Conservation (phyloP, 2,888 invertebrate species). For the Idaea biselata region DNA sequence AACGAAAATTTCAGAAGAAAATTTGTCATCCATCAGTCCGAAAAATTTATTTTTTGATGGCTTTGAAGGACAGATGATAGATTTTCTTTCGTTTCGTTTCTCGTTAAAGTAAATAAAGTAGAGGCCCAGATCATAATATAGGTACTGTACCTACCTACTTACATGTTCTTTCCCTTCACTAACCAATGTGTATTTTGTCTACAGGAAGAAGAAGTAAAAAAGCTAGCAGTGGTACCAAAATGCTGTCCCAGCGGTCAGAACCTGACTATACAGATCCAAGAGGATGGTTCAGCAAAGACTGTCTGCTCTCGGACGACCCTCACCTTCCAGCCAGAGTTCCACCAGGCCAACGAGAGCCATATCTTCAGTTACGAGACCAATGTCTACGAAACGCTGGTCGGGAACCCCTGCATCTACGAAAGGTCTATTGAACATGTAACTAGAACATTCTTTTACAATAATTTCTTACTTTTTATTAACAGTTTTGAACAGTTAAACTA, state of each 20-base stretch:
- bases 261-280: slow-evolving; percentile 47
- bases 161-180: too few species aligned
- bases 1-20: too few species aligned
- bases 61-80: too few species aligned
- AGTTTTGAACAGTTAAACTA: not conserved
- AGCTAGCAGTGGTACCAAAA: slow-evolving; percentile 72
- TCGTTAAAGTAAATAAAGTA: too few species aligned
- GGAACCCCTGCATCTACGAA: slow-evolving; percentile 78
- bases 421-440: slow-evolving; percentile 59
- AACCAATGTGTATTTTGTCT: slow-evolving; percentile 18
- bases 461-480: not conserved
- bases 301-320: slow-evolving; percentile 56
- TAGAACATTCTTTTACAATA: slow-evolving; percentile 18
- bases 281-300: slow-evolving; percentile 52
- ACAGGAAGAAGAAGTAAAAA: slow-evolving; percentile 53
- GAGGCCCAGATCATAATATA: too few species aligned
- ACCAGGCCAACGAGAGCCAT: slow-evolving; percentile 73
- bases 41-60: too few species aligned
- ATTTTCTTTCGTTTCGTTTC: too few species aligned
- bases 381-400: slow-evolving; percentile 77
- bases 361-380: slow-evolving; percentile 68
- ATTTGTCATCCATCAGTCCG: too few species aligned
- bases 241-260: slow-evolving; percentile 78
- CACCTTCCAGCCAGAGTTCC: slow-evolving; percentile 77
- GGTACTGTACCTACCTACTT: too few species aligned